Conservation (phyloP, 2,888 invertebrate species). For the Eristalis intricaria region DNA sequence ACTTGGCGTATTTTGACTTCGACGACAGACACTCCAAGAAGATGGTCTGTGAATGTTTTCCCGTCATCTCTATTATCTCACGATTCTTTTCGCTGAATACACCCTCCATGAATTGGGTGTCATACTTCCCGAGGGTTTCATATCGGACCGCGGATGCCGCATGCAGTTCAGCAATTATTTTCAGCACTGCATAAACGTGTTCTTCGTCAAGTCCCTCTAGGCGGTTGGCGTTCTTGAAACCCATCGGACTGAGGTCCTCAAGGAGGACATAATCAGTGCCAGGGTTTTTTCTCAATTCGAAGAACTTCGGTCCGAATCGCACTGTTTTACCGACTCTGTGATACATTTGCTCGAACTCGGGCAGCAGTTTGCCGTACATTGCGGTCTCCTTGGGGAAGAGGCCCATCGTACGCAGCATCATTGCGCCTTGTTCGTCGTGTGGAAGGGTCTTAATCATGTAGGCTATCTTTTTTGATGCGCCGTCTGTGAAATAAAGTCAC, state of each 20-base stretch:
- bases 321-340: conserved; percentile 74
- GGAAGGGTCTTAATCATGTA: conserved; percentile 77
- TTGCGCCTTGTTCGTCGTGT: conserved; percentile 59
- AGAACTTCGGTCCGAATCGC: conserved; percentile 77
- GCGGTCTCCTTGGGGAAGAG: conserved; percentile 78
- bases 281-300: conserved; percentile 73
- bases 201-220: conserved; percentile 74
- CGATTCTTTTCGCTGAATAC: conserved; percentile 67
- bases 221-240: conserved; percentile 77
- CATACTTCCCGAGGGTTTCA: conserved; percentile 73
- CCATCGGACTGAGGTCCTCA: conserved; percentile 77
- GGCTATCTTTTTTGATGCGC: conserved; percentile 65
- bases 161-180: conserved; percentile 77
- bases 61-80: conserved; percentile 62
- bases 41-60: not conserved
- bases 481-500: conserved; percentile 63
- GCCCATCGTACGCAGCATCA: conserved; percentile 72
- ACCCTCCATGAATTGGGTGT: conserved; percentile 41
- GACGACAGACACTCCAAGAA: not conserved
- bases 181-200: conserved; percentile 75
- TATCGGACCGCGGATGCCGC: conserved; percentile 77
- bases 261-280: conserved; percentile 76
- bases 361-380: conserved; percentile 77
- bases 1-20: not conserved
- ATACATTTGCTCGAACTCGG: conserved; percentile 77